A percentile compares a stretch with the other conserved stretches of the same genome.
phyloP scores from a whole-genome alignment of 2,888 invertebrate species.

The Rhamnusium bicolor region DNA sequence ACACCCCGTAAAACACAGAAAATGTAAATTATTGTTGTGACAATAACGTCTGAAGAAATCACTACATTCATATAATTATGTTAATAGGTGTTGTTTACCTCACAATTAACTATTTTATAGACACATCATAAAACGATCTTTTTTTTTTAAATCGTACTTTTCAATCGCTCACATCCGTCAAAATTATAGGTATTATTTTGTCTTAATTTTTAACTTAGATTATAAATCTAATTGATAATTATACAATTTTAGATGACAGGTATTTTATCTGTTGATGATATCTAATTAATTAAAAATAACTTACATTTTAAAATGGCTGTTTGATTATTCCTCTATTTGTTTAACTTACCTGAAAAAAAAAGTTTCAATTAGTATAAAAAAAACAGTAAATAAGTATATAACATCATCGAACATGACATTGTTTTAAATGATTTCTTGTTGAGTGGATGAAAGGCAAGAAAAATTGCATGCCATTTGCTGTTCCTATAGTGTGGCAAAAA shows the following conservation, averaged over 20 bases:
- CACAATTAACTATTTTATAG: too few relatives aligned
- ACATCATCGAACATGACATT: background rate
- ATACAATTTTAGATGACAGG: background rate
- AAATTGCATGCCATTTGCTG: too few relatives aligned
- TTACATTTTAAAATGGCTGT: slow-evolving; percentile 18
- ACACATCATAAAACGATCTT: background rate
- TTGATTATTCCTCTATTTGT: background rate
- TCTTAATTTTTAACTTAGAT: background rate
- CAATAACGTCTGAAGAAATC: too few relatives aligned
- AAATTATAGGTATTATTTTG: background rate
- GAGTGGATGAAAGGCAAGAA: too few relatives aligned
- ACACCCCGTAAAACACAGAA: too few relatives aligned
- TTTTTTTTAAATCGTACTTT: background rate
- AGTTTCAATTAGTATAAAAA: slow-evolving; percentile 1
- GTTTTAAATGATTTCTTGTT: too few relatives aligned
- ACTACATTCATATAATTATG: too few relatives aligned
- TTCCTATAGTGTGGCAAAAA: too few relatives aligned
- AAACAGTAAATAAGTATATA: too few relatives aligned
- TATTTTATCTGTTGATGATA: background rate
- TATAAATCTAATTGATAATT: too few relatives aligned
- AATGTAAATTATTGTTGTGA: too few relatives aligned
- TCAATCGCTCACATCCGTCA: background rate
- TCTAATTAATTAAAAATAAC: slow-evolving; percentile 18
- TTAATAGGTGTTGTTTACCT: too few relatives aligned
- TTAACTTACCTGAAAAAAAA: slow-evolving; percentile 42